Evolutionary conservation across 1,140 invertebrate genomes (phyloP).

Genomic region (Mylabris phalerata): DNA sequence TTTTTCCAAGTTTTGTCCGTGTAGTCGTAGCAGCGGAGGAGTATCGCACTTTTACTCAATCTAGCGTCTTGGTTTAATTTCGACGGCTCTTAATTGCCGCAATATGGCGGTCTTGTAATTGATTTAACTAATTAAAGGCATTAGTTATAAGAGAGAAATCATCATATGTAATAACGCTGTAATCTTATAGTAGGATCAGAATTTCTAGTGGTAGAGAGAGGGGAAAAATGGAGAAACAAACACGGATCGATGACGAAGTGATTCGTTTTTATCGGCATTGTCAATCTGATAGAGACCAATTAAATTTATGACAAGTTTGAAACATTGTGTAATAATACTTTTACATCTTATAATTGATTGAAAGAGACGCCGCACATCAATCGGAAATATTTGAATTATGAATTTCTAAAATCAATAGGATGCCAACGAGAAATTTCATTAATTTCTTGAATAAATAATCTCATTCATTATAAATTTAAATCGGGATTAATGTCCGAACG

Average conservation of each 20-base stretch:
- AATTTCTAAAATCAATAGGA: conserved; percentile 18
- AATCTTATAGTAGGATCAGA: background rate
- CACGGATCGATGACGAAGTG: conserved; percentile 24
- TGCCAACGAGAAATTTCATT: conserved; percentile 16
- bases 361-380: conserved; percentile 15
- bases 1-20: background rate
- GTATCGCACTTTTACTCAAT: background rate
- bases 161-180: too few species aligned
- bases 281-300: conserved; percentile 31
- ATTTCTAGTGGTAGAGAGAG: conserved; percentile 9
- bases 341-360: conserved; percentile 32
- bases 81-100: conserved; percentile 6
- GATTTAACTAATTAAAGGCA: conserved; percentile 22
- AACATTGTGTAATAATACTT: conserved; percentile 35
- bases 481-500: conserved; percentile 18
- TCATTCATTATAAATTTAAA: conserved; percentile 22
- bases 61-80: background rate
- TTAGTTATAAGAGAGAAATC: conserved; percentile 9
- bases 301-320: conserved; percentile 35
- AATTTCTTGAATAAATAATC: conserved; percentile 19
- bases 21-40: too few species aligned
- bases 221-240: conserved; percentile 16
- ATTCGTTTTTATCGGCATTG: conserved; percentile 22
- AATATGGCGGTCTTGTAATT: conserved; percentile 15
- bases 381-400: conserved; percentile 11